Evolutionary conservation across 2,888 invertebrate species (phyloP).

Genomic region (Sarcophaga rosellei): DNA sequence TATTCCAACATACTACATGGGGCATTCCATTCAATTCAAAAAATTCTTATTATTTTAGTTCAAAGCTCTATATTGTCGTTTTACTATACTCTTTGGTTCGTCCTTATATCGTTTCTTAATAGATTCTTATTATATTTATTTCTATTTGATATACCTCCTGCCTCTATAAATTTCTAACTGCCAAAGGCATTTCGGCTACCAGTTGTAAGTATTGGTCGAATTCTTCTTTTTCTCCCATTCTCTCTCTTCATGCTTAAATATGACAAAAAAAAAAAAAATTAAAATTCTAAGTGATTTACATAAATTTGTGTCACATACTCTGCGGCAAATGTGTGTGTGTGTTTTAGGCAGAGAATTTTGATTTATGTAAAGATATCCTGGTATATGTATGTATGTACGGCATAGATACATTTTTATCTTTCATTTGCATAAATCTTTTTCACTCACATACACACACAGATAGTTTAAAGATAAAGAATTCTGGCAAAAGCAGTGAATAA

Average conservation of each 20-base stretch:
- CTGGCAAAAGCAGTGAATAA: no score
- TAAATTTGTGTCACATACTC: conserved; percentile 38
- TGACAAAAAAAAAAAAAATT: no score
- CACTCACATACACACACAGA: not conserved
- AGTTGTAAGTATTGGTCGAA: not conserved
- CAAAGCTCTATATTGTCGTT: no score
- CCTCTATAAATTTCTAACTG: not conserved
- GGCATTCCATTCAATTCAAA: not conserved
- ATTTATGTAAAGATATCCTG: conserved; percentile 30
- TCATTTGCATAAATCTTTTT: conserved; percentile 31
- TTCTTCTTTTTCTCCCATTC: no score
- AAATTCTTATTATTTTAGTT: conserved; percentile 2
- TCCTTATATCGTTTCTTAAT: no score
- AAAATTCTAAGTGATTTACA: conserved; percentile 22
- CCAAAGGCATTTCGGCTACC: not conserved
- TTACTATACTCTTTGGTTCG: no score
- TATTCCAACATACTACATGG: not conserved
- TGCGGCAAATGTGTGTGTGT: not conserved
- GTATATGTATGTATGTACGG: not conserved
- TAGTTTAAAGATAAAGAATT: not conserved
- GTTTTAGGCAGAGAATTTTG: conserved; percentile 15
- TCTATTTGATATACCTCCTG: not conserved
- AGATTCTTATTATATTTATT: not conserved
- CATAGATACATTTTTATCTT: not conserved
- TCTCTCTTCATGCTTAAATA: no score